Percentiles rank a stretch among this genome's conserved stretches.
These are phyloP conservation scores for Coturnix japonica DNA, from an alignment of 2,113 vertebrate genomes.

Conservation along the genomic window DNA sequence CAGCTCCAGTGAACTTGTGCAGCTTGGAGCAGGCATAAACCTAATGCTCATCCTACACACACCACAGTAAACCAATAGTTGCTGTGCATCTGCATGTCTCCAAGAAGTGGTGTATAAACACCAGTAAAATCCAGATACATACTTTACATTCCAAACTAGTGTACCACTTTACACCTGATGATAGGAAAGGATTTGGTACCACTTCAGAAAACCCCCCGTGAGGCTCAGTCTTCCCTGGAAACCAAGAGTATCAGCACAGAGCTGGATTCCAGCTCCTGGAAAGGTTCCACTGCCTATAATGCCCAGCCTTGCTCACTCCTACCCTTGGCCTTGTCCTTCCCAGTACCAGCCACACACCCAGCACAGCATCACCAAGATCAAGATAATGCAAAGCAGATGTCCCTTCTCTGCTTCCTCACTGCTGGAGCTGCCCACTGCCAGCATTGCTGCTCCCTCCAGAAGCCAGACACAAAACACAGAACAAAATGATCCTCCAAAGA, in stretches of 20 bases:
- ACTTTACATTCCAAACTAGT: neutral
- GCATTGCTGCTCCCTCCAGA: neutral
- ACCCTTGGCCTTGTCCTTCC: neutral
- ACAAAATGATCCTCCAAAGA: neutral
- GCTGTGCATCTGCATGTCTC: neutral
- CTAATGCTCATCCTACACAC: neutral
- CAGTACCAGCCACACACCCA: neutral
- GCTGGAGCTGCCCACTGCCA: neutral
- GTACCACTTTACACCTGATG: neutral
- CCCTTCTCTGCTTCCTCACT: neutral
- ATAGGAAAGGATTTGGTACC: neutral
- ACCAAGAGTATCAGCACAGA: neutral
- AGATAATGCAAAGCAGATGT: neutral
- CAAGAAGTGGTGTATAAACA: neutral
- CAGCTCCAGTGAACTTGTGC: neutral
- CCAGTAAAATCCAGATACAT: neutral
- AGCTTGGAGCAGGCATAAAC: neutral
- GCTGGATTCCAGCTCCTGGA: neutral
- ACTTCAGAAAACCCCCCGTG: neutral
- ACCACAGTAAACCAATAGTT: neutral
- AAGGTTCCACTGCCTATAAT: neutral
- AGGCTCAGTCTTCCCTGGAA: neutral
- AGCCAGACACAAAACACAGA: neutral
- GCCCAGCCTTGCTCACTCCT: accelerated
- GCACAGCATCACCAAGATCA: neutral